Base-by-base conservation (phyloP, 2,888 invertebrate genomes). In the Seira musarum region DNA sequence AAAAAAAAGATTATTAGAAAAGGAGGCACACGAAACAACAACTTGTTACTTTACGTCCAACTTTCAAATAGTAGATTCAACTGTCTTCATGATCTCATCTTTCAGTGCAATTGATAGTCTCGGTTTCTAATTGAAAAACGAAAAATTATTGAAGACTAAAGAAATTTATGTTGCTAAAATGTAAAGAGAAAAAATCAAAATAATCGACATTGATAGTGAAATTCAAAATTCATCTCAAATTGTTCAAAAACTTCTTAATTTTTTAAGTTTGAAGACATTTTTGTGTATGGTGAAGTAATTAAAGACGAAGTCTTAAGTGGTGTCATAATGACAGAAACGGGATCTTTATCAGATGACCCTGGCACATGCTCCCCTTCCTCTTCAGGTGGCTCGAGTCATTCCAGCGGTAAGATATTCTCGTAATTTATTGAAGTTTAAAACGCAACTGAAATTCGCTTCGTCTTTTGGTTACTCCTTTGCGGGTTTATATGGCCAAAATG, bases 331-430 rank as follows among this genome's bases (percentile, higher is more conserved):
- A 85, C 84, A 46, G 85, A 86, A 76, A 85, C 84, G 61, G 87
- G 85, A 65, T 87, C 87, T 25, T 78, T 86, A 74, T 87, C 87
- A 49, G 87, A 87, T 73, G 87, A 86, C 35, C 84, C 85, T 49
- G 85, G 84, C 69, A 85, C 85, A 71, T 85, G 84, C 66, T 85
- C 87, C 69, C 84, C 85, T 46, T 83, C 85, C 10, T 86, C 86
- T 40, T 85, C 85, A 10, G 84, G 84, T 75, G 81, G 84, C 71
- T 83, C 83, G 8, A 78, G 78, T 64, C 81, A 84, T 53, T 82
- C 81, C 66, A 79, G 81, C 63, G 82, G 84, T 84, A 81, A 84
- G 82, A 3, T 8, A 24, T 64, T 22, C n/a, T n/a, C n/a, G n/a
- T 30, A 30, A 24, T 35, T 35, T 24, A 64, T 21, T n/a, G n/a